phyloP scores from a whole-genome alignment of 2,113 vertebrate genomes.

The Myanophis thanlyinensis region DNA sequence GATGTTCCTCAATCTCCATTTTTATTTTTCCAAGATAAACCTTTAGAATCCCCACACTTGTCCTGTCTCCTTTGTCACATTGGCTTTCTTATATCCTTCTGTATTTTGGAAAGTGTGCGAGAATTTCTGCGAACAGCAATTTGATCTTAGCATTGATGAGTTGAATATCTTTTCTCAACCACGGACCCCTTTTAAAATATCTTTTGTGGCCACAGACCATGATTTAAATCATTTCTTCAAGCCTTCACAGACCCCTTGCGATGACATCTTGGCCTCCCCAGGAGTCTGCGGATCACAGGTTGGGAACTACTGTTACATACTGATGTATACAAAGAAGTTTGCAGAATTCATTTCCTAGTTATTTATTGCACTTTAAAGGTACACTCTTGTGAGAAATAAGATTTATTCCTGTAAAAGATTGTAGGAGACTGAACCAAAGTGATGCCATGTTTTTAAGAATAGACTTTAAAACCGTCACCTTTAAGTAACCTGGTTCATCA shows the following conservation, averaged over 20 bases:
- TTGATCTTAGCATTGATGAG: neutral
- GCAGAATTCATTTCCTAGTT: neutral
- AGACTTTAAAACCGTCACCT: no score
- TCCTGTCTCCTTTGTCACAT: neutral
- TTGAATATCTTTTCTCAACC: neutral
- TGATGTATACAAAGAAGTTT: neutral
- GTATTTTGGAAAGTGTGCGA: neutral
- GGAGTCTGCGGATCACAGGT: neutral
- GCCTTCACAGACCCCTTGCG: neutral
- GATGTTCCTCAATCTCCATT: neutral
- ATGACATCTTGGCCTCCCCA: neutral
- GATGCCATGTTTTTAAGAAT: no score
- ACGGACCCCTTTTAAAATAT: neutral
- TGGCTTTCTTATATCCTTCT: neutral
- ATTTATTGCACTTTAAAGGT: neutral
- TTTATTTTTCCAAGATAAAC: neutral
- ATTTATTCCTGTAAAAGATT: no score
- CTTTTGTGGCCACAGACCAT: neutral
- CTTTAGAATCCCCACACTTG: neutral
- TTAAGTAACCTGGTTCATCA: no score
- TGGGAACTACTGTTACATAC: neutral
- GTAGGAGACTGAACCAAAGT: no score
- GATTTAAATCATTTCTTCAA: neutral
- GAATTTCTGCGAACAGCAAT: neutral
- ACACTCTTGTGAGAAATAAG: no score